Evolutionary conservation across 2,797 vertebrate species (phyloP).

Genomic region (Anisognathus igniventris): DNA sequence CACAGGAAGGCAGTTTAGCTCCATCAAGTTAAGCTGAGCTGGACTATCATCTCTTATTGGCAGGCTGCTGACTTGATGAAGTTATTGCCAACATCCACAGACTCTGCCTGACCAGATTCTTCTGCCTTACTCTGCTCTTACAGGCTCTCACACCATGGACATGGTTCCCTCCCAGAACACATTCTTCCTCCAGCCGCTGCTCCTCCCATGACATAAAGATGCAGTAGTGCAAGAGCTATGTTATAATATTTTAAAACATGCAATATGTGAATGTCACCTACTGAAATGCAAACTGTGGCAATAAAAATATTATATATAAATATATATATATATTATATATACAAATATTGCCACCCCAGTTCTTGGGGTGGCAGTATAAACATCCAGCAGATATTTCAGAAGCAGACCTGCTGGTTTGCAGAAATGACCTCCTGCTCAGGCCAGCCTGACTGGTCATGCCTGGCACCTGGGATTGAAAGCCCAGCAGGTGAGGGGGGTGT

Average conservation of each 20-base stretch:
- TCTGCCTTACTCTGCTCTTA: not conserved
- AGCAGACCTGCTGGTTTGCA: not conserved
- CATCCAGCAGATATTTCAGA: not conserved
- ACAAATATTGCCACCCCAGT: no score
- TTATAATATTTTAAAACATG: not conserved
- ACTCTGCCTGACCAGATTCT: not conserved
- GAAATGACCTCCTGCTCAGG: not conserved
- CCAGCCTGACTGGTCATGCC: not conserved
- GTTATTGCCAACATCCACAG: not conserved
- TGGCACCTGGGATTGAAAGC: not conserved
- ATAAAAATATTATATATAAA: not conserved
- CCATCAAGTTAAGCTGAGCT: not conserved
- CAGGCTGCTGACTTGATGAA: not conserved
- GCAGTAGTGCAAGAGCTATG: accelerated
- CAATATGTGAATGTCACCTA: not conserved
- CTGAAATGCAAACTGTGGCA: not conserved
- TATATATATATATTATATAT: no score
- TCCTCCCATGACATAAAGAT: not conserved
- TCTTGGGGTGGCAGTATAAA: not conserved
- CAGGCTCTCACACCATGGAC: not conserved
- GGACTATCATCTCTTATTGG: not conserved
- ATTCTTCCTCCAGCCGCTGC: not conserved
- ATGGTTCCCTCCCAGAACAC: not conserved
- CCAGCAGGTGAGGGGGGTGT: not conserved
- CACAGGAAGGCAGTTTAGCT: not conserved